phyloP scores from a whole-genome alignment of 2,797 vertebrate species.

The Danio kyathit region DNA sequence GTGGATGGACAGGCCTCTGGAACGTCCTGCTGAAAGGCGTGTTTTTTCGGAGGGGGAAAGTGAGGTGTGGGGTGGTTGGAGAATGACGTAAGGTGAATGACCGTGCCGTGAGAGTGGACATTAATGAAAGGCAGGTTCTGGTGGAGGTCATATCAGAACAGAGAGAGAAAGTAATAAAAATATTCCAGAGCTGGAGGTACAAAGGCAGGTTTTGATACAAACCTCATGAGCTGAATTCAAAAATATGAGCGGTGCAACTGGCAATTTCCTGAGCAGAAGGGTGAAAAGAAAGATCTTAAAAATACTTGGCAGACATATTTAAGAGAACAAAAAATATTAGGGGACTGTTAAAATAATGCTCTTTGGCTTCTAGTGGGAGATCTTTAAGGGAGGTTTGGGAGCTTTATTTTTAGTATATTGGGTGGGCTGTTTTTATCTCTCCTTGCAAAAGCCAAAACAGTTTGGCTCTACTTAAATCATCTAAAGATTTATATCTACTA shows the following conservation, averaged over 20 bases:
- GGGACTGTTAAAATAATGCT: not conserved
- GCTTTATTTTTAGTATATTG: not conserved
- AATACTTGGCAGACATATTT: not conserved
- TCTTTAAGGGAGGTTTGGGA: not conserved
- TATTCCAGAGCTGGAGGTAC: slow-evolving; percentile 30
- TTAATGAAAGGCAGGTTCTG: slow-evolving; percentile 47
- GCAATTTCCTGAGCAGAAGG: slow-evolving; percentile 55
- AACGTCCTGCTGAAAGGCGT: slow-evolving; percentile 23
- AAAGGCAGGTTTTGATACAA: slow-evolving; percentile 51
- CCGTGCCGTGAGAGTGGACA: not conserved
- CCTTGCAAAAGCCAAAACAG: not conserved
- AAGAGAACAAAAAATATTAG: not conserved
- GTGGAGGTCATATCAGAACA: slow-evolving; percentile 28
- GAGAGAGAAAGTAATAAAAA: slow-evolving; percentile 39
- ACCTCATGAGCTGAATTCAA: slow-evolving; percentile 38
- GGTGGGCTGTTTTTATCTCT: not conserved
- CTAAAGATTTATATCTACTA: not conserved
- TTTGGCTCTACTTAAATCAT: not conserved
- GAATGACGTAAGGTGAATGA: slow-evolving; percentile 34
- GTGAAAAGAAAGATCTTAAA: slow-evolving; percentile 11
- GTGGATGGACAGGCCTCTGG: slow-evolving; percentile 5
- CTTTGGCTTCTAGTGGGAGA: not conserved
- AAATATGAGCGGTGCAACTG: slow-evolving; percentile 44
- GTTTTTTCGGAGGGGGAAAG: slow-evolving; percentile 31
- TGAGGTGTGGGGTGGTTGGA: slow-evolving; percentile 13